A percentile compares a stretch with the other conserved stretches of the same genome.
These are phyloP conservation scores for Neodontobutis hainanensis DNA, from an alignment of 2,113 vertebrate species.

Conservation along the genomic window DNA sequence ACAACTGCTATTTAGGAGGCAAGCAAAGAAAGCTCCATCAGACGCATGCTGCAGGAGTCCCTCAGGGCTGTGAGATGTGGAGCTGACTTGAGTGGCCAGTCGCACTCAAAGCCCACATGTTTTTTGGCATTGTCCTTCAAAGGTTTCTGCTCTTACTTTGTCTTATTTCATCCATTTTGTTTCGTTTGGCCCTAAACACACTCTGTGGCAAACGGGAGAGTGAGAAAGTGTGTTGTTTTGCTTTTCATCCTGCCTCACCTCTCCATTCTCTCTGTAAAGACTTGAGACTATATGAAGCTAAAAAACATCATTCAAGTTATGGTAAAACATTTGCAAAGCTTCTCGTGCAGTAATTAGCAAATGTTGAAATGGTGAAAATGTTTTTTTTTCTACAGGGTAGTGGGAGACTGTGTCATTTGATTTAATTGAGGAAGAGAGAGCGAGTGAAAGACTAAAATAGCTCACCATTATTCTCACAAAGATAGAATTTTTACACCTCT, in stretches of 20 bases:
- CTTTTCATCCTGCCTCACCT: too few relatives aligned
- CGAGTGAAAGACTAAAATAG: slow-evolving; percentile 55
- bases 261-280: slow-evolving; percentile 21
- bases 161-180: slow-evolving; percentile 14
- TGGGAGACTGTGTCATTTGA: slow-evolving; percentile 44
- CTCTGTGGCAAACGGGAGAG: too few relatives aligned
- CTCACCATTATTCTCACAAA: slow-evolving; percentile 43
- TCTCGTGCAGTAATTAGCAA: too few relatives aligned
- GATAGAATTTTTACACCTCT: slow-evolving; percentile 57
- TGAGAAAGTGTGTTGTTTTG: too few relatives aligned
- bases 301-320: too few relatives aligned
- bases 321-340: too few relatives aligned
- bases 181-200: background rate
- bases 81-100: background rate
- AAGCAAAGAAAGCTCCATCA: slow-evolving; percentile 53
- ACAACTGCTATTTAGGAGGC: slow-evolving; percentile 68
- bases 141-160: slow-evolving; percentile 32
- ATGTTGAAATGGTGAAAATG: slow-evolving; percentile 48
- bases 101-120: background rate
- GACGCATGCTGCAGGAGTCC: slow-evolving; percentile 39
- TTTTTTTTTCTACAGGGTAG: slow-evolving; percentile 49
- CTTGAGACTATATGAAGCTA: too few relatives aligned
- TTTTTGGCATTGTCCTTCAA: slow-evolving; percentile 19
- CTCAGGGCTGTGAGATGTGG: slow-evolving; percentile 28
- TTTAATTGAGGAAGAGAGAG: slow-evolving; percentile 65